These are phyloP conservation scores for Tokudaia tokunoshimensis DNA, from an alignment of 2,797 vertebrate genomes.

Conservation along the genomic window DNA sequence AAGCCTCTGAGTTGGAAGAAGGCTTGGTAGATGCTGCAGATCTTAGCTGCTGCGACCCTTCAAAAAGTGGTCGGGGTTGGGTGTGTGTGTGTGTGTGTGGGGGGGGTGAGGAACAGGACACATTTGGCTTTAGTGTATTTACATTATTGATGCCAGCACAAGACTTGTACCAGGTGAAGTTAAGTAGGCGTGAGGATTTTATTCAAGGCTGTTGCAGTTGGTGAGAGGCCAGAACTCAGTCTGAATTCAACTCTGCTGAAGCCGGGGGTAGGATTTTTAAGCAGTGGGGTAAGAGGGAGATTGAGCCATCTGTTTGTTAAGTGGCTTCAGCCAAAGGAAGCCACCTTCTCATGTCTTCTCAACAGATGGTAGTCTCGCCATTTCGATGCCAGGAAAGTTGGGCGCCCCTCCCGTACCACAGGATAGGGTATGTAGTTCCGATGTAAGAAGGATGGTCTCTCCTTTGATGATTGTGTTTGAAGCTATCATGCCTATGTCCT, in stretches of 20 bases:
- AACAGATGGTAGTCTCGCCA: constrained; percentile 2
- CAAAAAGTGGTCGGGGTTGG: not conserved
- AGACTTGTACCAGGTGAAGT: not conserved
- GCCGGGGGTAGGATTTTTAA: not conserved
- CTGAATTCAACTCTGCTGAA: not conserved
- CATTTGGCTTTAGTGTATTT: not conserved
- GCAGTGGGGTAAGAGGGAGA: not conserved
- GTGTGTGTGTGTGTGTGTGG: too few species aligned
- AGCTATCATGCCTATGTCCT: not conserved
- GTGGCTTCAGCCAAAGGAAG: constrained; percentile 27
- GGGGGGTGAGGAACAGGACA: not conserved
- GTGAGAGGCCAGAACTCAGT: not conserved
- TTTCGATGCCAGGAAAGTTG: not conserved
- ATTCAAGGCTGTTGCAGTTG: not conserved
- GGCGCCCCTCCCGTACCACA: not conserved
- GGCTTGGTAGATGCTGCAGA: not conserved
- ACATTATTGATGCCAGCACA: not conserved
- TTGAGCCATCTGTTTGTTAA: not conserved
- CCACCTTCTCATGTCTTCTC: constrained; percentile 20
- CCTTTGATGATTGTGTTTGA: not conserved
- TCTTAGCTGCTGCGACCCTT: not conserved
- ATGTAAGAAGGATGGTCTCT: not conserved
- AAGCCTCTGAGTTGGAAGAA: not conserved
- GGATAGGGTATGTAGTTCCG: not conserved
- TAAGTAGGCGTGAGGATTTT: not conserved